A percentile compares a stretch with the other conserved stretches of the same genome.
Evolutionary conservation across 2,888 invertebrate species (phyloP).

Genomic region (Dryobotodes eremita): DNA sequence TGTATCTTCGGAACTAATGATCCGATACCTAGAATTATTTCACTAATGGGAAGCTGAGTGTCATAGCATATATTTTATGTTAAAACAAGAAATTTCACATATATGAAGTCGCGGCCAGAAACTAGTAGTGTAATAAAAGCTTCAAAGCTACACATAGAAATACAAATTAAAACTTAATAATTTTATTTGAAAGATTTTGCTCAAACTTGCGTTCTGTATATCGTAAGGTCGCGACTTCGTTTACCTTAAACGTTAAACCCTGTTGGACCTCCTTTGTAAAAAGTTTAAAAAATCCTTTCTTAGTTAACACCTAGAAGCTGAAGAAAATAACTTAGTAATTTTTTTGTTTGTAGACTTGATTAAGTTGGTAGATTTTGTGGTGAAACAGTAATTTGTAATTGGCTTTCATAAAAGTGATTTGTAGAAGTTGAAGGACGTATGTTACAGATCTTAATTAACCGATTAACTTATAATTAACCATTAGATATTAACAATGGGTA

Average conservation of each 20-base stretch:
- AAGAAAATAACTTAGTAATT: no score
- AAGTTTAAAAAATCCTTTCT: background rate
- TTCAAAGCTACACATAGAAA: no score
- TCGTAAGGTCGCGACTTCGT: constrained; percentile 6
- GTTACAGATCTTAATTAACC: no score
- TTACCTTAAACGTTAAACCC: background rate
- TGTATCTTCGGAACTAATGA: no score
- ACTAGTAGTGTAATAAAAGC: no score
- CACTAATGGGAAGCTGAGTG: no score
- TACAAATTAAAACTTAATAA: constrained; percentile 42
- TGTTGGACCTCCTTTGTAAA: background rate
- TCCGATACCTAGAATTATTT: no score
- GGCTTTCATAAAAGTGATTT: background rate
- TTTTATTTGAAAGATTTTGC: constrained; percentile 29
- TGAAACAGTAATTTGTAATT: background rate
- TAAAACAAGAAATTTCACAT: no score
- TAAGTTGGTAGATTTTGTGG: background rate
- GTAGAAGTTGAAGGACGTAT: no score
- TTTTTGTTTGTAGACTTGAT: background rate
- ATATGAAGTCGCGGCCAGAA: no score
- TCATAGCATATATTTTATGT: no score
- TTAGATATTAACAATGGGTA: background rate
- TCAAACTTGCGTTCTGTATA: constrained; percentile 7
- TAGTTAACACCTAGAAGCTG: background rate
- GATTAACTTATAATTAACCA: background rate